A percentile compares a stretch with the other conserved stretches of the same genome.
Evolutionary conservation across 1,140 invertebrate genomes (phyloP).

Genomic region (Sycophila sp.): DNA sequence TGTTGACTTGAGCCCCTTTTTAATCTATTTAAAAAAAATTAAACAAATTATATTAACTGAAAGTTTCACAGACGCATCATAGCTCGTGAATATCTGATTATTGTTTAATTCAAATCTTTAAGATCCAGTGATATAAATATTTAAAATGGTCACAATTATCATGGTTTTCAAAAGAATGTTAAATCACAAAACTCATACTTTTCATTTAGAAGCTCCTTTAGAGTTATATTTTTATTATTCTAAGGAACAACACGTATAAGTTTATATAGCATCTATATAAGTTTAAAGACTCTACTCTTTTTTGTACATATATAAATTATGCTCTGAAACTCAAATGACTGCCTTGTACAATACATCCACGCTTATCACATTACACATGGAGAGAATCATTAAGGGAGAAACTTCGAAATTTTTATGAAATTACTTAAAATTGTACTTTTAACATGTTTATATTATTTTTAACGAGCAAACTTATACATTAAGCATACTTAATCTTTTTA

Average conservation of each 20-base stretch:
- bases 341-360: constrained; percentile 26
- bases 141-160: constrained; percentile 14
- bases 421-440: background rate
- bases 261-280: constrained; percentile 15
- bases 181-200: background rate
- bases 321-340: constrained; percentile 36
- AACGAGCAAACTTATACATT: no score
- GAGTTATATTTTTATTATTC: constrained; percentile 12
- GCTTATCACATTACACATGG: constrained; percentile 1
- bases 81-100: background rate
- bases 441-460: no score
- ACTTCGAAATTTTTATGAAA: background rate
- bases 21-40: constrained; percentile 9
- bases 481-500: no score
- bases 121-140: constrained; percentile 9
- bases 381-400: background rate
- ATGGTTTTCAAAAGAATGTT: constrained; percentile 20
- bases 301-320: constrained; percentile 24
- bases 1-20: constrained; percentile 12
- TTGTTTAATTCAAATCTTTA: background rate
- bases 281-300: constrained; percentile 2
- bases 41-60: background rate
- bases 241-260: background rate
- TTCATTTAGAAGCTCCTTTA: background rate
- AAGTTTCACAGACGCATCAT: background rate